Base-by-base conservation (phyloP, 2,888 invertebrate genomes). In the Theretra japonica region DNA sequence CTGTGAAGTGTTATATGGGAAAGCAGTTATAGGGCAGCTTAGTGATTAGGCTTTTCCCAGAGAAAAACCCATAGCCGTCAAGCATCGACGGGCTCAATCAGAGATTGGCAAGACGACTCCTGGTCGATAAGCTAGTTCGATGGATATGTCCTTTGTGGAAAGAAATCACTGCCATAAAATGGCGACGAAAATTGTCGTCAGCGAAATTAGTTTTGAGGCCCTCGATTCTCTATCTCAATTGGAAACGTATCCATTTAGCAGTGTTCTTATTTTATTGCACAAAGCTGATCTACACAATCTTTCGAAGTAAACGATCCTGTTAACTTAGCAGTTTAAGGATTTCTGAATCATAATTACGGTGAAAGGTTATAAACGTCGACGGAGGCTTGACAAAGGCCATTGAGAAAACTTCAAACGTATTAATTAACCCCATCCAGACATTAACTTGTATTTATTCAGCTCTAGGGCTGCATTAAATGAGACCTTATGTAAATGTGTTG, bases 81-180 rank as follows among this genome's bases (percentile, higher is more conserved):
- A 71, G 71, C 74, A 71, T 70, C 71, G 76, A 83, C 82, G 80
- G 81, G 77, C 77, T 84, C 80, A 85, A 88, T 86, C 77, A 82
- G 80, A 85, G 86, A 86, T 84, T 83, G 77, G 83, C 78, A 72
- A 76, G 77, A 76, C 83, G 83, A 85, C 73, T 80, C 71, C 81
- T 79, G 78, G 77, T 80, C 80, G 88, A 89, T 90, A 90, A 89
- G 85, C 85, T 83, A 84, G 80, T 87, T 83, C 83, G 82, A 80
- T 79, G 82, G 84, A 82, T 83, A 88, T 83, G 82, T 87, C 86
- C 86, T 85, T 85, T 82, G 80, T 79, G 77, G 80, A 84, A 88
- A 83, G 83, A 88, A 90, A 89, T 88, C 87, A 88, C 83, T 83
- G 80, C 84, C 88, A 86, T 86, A 85, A 88, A 90, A 90, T 88